Evolutionary conservation across 2,888 invertebrate genomes (phyloP).

Genomic region (Thumatha senex): DNA sequence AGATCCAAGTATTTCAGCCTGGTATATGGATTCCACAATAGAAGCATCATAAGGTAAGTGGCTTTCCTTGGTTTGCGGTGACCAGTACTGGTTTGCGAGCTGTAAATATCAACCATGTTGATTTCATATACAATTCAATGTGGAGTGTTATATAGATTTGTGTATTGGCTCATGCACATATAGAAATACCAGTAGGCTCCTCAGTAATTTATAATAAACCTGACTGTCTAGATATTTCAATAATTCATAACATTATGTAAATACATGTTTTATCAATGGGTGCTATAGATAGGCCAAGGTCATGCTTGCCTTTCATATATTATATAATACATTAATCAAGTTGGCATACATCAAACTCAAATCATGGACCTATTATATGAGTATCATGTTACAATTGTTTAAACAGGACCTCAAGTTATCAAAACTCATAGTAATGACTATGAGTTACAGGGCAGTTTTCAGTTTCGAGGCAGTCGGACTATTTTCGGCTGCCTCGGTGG

Average conservation of each 20-base stretch:
- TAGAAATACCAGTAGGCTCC: conserved; percentile 69
- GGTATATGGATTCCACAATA: conserved; percentile 95
- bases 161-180: conserved; percentile 20
- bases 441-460: too few relatives aligned
- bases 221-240: conserved; percentile 31
- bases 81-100: conserved; percentile 97
- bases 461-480: too few relatives aligned
- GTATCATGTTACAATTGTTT: too few relatives aligned
- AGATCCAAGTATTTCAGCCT: conserved; percentile 92
- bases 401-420: too few relatives aligned
- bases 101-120: conserved; percentile 78
- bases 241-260: not conserved
- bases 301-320: not conserved
- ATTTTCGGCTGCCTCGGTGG: too few relatives aligned
- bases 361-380: too few relatives aligned
- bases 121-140: conserved; percentile 67
- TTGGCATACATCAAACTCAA: too few relatives aligned
- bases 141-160: conserved; percentile 74
- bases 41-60: conserved; percentile 90
- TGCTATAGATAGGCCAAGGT: not conserved
- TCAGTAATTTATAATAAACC: conserved; percentile 26
- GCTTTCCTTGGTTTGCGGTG: conserved; percentile 89
- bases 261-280: not conserved
- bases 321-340: too few relatives aligned
- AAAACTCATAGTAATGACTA: too few relatives aligned